phyloP scores from a whole-genome alignment of 2,113 vertebrate genomes.

The Elephantulus edwardii region DNA sequence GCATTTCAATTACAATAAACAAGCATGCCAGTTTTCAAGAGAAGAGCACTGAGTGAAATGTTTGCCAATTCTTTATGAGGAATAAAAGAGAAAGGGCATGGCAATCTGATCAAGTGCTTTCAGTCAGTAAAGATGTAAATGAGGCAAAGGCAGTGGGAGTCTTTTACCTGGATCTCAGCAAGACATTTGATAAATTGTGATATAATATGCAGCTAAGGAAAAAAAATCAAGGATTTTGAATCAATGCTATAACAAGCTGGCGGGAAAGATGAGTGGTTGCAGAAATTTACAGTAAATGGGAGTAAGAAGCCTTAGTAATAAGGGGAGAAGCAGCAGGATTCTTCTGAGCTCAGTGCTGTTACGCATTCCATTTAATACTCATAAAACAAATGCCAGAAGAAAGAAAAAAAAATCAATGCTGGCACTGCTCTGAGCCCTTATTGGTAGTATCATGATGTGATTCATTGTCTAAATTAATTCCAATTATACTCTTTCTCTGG shows the following conservation, averaged over 20 bases:
- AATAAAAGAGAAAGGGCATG: neutral
- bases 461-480: constrained; percentile 49
- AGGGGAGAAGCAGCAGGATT: neutral
- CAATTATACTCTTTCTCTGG: constrained; percentile 13
- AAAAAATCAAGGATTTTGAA: constrained; percentile 46
- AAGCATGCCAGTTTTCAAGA: neutral
- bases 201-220: constrained; percentile 19
- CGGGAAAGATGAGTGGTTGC: constrained; percentile 28
- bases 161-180: constrained; percentile 55
- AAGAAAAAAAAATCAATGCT: neutral
- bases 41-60: neutral
- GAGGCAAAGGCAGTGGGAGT: neutral
- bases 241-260: constrained; percentile 28
- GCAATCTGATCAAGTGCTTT: neutral
- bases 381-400: constrained; percentile 51
- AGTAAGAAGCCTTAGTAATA: neutral
- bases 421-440: neutral
- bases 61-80: neutral
- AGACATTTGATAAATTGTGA: constrained; percentile 39
- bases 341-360: constrained; percentile 28
- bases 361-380: constrained; percentile 37
- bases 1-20: neutral
- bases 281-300: constrained; percentile 10
- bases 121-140: neutral
- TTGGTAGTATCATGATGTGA: constrained; percentile 17